Percentiles rank a stretch among this genome's conserved stretches.
Conservation (phyloP, 2,888 invertebrate genomes). For the Thumatha senex region DNA sequence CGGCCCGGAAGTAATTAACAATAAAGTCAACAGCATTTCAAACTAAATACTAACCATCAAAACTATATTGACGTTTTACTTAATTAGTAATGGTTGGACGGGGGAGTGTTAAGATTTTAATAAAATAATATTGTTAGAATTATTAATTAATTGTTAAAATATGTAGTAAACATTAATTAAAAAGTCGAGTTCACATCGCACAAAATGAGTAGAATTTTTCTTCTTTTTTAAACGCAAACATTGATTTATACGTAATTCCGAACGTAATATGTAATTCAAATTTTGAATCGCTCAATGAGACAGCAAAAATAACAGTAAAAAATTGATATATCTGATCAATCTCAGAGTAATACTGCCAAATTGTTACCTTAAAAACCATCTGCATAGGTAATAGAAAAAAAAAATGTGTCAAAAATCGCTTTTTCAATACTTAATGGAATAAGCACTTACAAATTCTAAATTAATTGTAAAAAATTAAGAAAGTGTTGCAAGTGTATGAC, state of each 20-base stretch:
- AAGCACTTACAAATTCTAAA: slow-evolving; percentile 62
- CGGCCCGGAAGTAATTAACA: too few species aligned
- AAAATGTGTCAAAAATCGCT: slow-evolving; percentile 47
- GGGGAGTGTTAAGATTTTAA: slow-evolving; percentile 56
- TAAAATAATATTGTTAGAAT: slow-evolving; percentile 43
- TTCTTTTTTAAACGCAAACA: slow-evolving; percentile 1
- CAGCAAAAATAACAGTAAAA: slow-evolving; percentile 11
- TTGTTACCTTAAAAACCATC: slow-evolving; percentile 32
- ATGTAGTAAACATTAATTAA: slow-evolving; percentile 52
- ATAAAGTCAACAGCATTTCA: slow-evolving; percentile 27
- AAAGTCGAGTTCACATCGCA: slow-evolving; percentile 75
- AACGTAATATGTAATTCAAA: slow-evolving; percentile 6
- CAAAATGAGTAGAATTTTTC: slow-evolving; percentile 62
- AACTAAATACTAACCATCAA: slow-evolving; percentile 21
- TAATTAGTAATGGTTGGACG: slow-evolving; percentile 55
- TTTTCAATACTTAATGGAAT: slow-evolving; percentile 36
- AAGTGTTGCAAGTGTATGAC: slow-evolving; percentile 34
- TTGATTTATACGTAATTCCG: slow-evolving; percentile 2
- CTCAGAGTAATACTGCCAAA: slow-evolving; percentile 54
- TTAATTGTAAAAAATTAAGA: slow-evolving; percentile 51
- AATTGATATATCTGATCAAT: slow-evolving; percentile 10
- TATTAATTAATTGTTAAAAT: slow-evolving; percentile 65
- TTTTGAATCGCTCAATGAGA: slow-evolving; percentile 37
- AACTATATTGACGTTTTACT: slow-evolving; percentile 61
- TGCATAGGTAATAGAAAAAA: slow-evolving; percentile 23